Percentiles rank a stretch among this genome's conserved stretches.
Evolutionary conservation across 2,888 invertebrate species (phyloP).

Genomic region (Tinea semifulvella): DNA sequence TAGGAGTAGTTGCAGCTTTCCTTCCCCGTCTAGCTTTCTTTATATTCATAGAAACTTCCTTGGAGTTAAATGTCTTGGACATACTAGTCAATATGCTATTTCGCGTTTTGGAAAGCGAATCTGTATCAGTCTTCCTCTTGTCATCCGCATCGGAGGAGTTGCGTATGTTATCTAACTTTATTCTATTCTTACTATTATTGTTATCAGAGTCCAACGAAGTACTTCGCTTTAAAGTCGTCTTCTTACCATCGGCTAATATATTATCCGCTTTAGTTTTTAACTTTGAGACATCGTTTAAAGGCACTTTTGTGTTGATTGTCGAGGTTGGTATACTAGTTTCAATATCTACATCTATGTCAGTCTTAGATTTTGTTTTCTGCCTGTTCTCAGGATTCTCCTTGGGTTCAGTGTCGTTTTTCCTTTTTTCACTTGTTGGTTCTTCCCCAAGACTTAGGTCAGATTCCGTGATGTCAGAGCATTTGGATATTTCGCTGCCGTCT

Average conservation of each 20-base stretch:
- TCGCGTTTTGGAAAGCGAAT: slow-evolving; percentile 60
- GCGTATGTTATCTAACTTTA: slow-evolving; percentile 52
- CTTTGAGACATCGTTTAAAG: slow-evolving; percentile 57
- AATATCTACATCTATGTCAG: slow-evolving; percentile 65
- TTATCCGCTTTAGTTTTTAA: slow-evolving; percentile 43
- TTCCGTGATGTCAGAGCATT: slow-evolving; percentile 68
- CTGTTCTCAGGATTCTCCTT: slow-evolving; percentile 37
- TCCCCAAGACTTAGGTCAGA: slow-evolving; percentile 72
- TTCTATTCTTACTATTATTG: slow-evolving; percentile 61
- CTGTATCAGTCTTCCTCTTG: slow-evolving; percentile 68
- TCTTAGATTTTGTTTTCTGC: slow-evolving; percentile 63
- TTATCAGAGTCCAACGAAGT: slow-evolving; percentile 63
- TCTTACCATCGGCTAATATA: slow-evolving; percentile 44
- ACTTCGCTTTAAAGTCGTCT: slow-evolving; percentile 62
- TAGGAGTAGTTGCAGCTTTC: slow-evolving; percentile 40
- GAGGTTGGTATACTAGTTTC: slow-evolving; percentile 65
- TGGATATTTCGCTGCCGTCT: slow-evolving; percentile 69
- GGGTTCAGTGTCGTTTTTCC: slow-evolving; percentile 28
- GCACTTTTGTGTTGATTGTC: slow-evolving; percentile 58
- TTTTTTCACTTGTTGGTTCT: slow-evolving; percentile 45
- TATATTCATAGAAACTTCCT: slow-evolving; percentile 56
- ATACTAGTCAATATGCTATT: slow-evolving; percentile 63
- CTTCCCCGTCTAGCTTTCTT: slow-evolving; percentile 54
- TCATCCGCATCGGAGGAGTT: slow-evolving; percentile 63
- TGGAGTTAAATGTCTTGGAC: slow-evolving; percentile 63